Evolutionary conservation across 2,888 invertebrate species (phyloP).

Genomic region (Dione juno): DNA sequence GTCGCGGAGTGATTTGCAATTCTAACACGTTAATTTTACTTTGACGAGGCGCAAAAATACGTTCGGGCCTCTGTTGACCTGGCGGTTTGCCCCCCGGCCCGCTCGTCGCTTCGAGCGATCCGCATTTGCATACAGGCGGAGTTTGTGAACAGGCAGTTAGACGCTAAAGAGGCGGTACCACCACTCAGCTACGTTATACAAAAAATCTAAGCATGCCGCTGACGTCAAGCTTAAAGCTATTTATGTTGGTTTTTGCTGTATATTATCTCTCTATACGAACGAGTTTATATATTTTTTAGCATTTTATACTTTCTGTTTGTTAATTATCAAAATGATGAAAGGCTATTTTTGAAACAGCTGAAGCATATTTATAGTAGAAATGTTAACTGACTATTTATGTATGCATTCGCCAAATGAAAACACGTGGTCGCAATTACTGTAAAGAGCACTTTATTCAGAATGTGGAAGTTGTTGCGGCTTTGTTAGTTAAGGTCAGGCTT

Average conservation of each 20-base stretch:
- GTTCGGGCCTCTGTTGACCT: constrained; percentile 53
- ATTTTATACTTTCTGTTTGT: not conserved
- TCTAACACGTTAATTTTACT: constrained; percentile 81
- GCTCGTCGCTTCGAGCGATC: constrained; percentile 61
- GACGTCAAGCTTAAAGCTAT: constrained; percentile 24
- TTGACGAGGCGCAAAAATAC: constrained; percentile 80
- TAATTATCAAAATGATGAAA: constrained; percentile 5
- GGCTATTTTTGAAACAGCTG: not conserved
- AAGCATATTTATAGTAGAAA: constrained; percentile 7
- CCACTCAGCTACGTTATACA: constrained; percentile 38
- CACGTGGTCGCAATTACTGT: constrained; percentile 53
- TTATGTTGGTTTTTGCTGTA: not conserved
- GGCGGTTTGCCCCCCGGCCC: constrained; percentile 45
- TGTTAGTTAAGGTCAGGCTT: constrained; percentile 62
- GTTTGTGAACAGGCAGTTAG: constrained; percentile 67
- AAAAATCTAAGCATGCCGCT: constrained; percentile 39
- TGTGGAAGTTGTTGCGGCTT: constrained; percentile 53
- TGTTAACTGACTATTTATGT: constrained; percentile 26
- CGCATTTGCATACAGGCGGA: constrained; percentile 78
- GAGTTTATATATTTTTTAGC: not conserved
- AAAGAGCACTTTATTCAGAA: constrained; percentile 56
- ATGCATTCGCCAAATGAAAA: constrained; percentile 36
- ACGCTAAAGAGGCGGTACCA: constrained; percentile 64
- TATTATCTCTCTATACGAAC: too few species aligned
- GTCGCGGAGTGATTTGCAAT: constrained; percentile 79